Evolutionary conservation across 1,140 invertebrate genomes (phyloP).

Genomic region (Drosophila nasuta): DNA sequence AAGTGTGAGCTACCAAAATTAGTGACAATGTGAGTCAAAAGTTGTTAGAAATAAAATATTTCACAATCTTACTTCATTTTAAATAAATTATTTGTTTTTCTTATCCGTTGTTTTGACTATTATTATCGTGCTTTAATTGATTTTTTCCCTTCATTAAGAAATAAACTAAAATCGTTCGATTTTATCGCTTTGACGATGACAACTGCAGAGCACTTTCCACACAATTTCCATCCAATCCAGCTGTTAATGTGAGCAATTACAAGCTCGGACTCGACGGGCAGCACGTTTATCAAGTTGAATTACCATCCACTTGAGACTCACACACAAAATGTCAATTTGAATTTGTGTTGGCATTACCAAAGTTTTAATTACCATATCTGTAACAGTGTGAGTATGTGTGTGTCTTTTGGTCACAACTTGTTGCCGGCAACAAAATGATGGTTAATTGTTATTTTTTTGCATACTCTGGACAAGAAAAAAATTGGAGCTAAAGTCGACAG

Average conservation of each 20-base stretch:
- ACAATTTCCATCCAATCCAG: not conserved
- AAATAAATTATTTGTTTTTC: too few species aligned
- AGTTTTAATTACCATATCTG: constrained; percentile 68
- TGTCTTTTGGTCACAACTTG: constrained; percentile 37
- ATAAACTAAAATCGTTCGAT: not conserved
- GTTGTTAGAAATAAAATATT: too few species aligned
- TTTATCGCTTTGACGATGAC: not conserved
- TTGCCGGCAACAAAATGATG: constrained; percentile 72
- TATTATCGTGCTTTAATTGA: too few species aligned
- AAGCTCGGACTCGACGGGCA: not conserved
- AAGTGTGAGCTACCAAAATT: too few species aligned
- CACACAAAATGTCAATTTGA: constrained; percentile 64
- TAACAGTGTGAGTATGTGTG: constrained; percentile 22
- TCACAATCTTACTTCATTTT: too few species aligned
- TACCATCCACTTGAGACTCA: constrained; percentile 45
- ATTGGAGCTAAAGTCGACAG: constrained; percentile 14
- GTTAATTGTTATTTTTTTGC: constrained; percentile 80
- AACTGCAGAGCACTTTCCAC: constrained; percentile 1
- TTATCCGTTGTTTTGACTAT: too few species aligned
- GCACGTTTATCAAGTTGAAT: constrained; percentile 30
- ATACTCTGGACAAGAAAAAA: constrained; percentile 22
- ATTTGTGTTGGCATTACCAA: constrained; percentile 62
- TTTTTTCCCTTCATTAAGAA: not conserved
- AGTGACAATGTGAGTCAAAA: too few species aligned
- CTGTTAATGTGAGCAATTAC: constrained; percentile 11